Evolutionary conservation across 2,797 vertebrate genomes (phyloP).

Genomic region (Alcedo atthis): DNA sequence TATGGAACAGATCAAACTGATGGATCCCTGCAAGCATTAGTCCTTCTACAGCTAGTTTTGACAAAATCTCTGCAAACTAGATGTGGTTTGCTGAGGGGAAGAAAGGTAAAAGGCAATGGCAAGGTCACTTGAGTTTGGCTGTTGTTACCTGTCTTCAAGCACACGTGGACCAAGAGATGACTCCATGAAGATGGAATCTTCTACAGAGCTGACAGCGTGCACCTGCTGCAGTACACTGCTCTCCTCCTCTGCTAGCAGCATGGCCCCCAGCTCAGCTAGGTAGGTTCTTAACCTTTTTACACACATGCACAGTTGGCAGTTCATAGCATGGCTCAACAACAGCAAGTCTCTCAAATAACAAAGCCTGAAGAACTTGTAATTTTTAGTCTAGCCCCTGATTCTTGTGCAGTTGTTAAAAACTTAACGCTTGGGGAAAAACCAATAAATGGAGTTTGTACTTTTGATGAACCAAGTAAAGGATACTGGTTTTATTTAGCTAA

Average conservation of each 20-base stretch:
- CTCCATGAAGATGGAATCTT: constrained; percentile 91
- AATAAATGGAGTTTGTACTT: background rate
- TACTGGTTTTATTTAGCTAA: background rate
- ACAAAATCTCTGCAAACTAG: constrained; percentile 31
- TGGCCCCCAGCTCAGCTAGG: constrained; percentile 83
- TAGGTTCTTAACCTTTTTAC: constrained; percentile 83
- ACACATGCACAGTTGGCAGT: constrained; percentile 79
- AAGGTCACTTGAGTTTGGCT: constrained; percentile 36
- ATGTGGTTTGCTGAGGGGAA: constrained; percentile 22
- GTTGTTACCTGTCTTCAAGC: constrained; percentile 86
- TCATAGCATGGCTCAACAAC: constrained; percentile 74
- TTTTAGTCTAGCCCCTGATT: background rate
- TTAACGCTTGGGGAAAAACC: background rate
- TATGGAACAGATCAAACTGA: constrained; percentile 38
- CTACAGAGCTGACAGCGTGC: constrained; percentile 83
- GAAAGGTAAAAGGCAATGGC: constrained; percentile 47
- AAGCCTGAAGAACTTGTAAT: constrained; percentile 24
- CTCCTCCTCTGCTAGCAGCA: constrained; percentile 85
- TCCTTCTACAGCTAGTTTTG: constrained; percentile 54
- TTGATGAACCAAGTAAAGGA: background rate
- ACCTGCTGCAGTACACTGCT: constrained; percentile 87
- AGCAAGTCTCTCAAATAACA: constrained; percentile 60
- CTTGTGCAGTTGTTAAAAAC: constrained; percentile 40
- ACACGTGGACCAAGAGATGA: constrained; percentile 82
- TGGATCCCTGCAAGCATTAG: constrained; percentile 68